These are phyloP conservation scores for Festucalex cinctus DNA, from an alignment of 2,113 vertebrate genomes.

Conservation along the genomic window DNA sequence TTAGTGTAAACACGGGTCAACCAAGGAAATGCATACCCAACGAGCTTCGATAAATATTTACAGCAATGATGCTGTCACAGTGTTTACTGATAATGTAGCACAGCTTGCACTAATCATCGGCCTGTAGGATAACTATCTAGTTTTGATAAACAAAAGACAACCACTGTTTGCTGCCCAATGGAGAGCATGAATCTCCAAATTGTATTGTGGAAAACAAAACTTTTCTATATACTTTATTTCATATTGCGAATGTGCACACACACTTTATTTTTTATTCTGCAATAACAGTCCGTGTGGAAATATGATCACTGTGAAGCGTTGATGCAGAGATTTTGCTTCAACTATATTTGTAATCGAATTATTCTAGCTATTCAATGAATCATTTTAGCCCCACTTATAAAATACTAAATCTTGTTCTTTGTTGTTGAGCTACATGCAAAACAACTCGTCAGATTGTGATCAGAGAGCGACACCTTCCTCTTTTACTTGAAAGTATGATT, in stretches of 20 bases:
- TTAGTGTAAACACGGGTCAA: slow-evolving; percentile 23
- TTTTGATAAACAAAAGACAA: background rate
- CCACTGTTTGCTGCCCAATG: background rate
- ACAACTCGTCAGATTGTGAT: background rate
- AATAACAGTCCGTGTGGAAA: too few relatives aligned
- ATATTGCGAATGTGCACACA: background rate
- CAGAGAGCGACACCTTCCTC: background rate
- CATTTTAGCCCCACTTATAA: too few relatives aligned
- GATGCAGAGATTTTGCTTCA: too few relatives aligned
- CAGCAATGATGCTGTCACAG: slow-evolving; percentile 3
- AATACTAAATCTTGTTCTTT: too few relatives aligned
- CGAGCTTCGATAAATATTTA: slow-evolving; percentile 10
- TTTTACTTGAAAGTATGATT: background rate
- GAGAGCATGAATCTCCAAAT: background rate
- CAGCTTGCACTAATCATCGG: background rate
- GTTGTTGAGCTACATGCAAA: too few relatives aligned
- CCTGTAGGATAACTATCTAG: background rate
- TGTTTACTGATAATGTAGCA: slow-evolving; percentile 4
- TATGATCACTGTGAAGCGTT: too few relatives aligned
- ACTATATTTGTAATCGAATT: too few relatives aligned
- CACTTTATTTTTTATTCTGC: too few relatives aligned
- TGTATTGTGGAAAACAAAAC: background rate
- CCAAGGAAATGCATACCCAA: slow-evolving; percentile 17
- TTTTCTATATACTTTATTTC: background rate
- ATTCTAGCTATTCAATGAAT: too few relatives aligned